A percentile compares a stretch with the other conserved stretches of the same genome.
phyloP scores from a whole-genome alignment of 2,888 invertebrate species.

The Galeruca laticollis region DNA sequence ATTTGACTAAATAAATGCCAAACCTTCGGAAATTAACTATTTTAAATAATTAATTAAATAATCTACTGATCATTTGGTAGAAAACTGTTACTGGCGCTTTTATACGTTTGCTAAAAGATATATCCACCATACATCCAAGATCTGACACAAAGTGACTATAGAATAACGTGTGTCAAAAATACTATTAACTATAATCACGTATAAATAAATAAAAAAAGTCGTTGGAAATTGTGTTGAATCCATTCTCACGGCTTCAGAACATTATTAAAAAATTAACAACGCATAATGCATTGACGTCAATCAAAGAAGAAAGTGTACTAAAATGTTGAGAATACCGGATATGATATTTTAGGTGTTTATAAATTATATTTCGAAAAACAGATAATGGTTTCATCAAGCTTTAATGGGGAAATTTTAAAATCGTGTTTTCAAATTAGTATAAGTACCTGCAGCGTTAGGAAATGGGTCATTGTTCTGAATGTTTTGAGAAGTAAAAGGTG shows the following conservation, averaged over 20 bases:
- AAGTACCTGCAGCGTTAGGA: background rate
- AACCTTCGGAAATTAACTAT: too few species aligned
- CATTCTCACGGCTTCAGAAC: background rate
- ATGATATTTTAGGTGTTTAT: too few species aligned
- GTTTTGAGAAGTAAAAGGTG: background rate
- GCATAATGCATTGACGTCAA: slow-evolving; percentile 14
- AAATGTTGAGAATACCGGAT: slow-evolving; percentile 2
- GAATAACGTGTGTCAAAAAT: too few species aligned
- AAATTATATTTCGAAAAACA: background rate
- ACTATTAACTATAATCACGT: too few species aligned
- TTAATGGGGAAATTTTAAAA: background rate
- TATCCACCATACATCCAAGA: background rate
- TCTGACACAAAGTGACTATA: background rate
- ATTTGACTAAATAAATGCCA: too few species aligned
- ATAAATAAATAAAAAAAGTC: background rate
- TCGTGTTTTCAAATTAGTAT: background rate
- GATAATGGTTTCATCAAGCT: slow-evolving; percentile 11
- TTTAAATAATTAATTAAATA: too few species aligned
- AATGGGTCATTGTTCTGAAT: background rate
- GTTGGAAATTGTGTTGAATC: background rate
- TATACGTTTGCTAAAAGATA: too few species aligned
- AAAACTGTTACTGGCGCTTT: too few species aligned
- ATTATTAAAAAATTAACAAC: slow-evolving; percentile 4
- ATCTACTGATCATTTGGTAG: too few species aligned
- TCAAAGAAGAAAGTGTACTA: slow-evolving; percentile 12